Conservation (phyloP, 2,888 invertebrate genomes). For the Ashinkailepas kermadecensis region DNA sequence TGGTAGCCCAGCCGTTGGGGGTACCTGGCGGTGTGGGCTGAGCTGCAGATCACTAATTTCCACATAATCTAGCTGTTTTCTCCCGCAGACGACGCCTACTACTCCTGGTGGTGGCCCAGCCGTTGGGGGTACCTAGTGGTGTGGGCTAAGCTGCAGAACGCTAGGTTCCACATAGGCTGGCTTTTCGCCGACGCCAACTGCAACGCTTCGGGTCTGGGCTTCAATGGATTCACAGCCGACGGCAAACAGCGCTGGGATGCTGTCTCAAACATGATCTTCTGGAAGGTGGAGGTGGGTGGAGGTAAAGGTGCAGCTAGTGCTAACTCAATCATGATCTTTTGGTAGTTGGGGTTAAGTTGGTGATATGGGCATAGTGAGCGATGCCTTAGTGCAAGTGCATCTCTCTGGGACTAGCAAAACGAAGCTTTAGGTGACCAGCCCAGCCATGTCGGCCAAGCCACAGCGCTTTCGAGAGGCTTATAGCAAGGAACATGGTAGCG, state of each 20-base stretch:
- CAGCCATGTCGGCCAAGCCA: no score
- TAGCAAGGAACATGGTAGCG: no score
- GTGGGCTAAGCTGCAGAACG: slow-evolving; percentile 69
- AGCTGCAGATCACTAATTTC: slow-evolving; percentile 80
- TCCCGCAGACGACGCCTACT: background rate
- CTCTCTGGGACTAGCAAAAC: no score
- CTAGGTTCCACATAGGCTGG: slow-evolving; percentile 98
- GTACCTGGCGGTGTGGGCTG: slow-evolving; percentile 66
- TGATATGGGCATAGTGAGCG: no score
- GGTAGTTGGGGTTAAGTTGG: no score
- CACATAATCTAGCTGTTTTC: slow-evolving; percentile 78
- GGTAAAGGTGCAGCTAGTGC: no score
- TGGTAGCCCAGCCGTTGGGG: slow-evolving; percentile 41
- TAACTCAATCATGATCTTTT: no score
- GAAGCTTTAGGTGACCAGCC: no score
- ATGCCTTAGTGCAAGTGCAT: no score
- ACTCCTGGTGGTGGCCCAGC: background rate
- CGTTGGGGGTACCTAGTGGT: slow-evolving; percentile 57
- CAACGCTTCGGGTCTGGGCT: slow-evolving; percentile 90
- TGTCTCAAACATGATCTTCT: slow-evolving; percentile 81
- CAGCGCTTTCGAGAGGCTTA: no score
- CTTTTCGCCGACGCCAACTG: slow-evolving; percentile 88
- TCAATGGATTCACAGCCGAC: slow-evolving; percentile 66
- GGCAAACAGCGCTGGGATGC: slow-evolving; percentile 82
- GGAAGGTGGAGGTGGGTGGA: slow-evolving; percentile 69